Percentiles rank a stretch among this genome's conserved stretches.
These are phyloP conservation scores for Choloepus hoffmanni DNA, from an alignment of 2,113 vertebrate genomes.

Conservation along the genomic window DNA sequence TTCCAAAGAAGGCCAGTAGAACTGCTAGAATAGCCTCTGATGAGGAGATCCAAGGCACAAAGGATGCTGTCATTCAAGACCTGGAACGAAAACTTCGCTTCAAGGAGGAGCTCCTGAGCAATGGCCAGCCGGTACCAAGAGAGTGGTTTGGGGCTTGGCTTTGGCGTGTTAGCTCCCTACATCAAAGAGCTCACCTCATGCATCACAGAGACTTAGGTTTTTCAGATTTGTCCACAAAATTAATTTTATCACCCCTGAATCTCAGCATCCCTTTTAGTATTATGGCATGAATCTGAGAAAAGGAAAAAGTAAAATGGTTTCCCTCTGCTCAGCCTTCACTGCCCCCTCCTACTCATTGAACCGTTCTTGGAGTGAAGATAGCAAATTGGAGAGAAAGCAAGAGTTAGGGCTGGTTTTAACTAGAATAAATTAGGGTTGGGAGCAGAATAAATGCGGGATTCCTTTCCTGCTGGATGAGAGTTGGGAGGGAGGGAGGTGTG, in stretches of 20 bases:
- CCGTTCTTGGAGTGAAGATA: neutral
- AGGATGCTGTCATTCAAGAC: conserved; percentile 98
- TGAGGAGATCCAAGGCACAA: conserved; percentile 98
- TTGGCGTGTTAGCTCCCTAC: neutral
- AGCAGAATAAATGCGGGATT: neutral
- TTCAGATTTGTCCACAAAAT: neutral
- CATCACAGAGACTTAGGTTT: neutral
- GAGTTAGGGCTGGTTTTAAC: neutral
- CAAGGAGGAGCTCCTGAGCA: conserved; percentile 97
- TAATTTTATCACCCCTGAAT: neutral
- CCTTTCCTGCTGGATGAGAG: too few relatives aligned
- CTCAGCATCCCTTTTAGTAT: neutral
- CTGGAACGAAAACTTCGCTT: conserved; percentile 98
- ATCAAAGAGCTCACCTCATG: neutral
- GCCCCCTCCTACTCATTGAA: neutral
- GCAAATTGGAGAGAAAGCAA: neutral
- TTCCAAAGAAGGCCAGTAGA: conserved; percentile 92
- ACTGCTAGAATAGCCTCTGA: conserved; percentile 93
- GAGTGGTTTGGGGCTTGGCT: accelerated
- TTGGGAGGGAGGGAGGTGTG: neutral
- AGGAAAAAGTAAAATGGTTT: neutral
- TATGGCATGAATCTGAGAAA: neutral
- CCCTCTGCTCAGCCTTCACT: too few relatives aligned
- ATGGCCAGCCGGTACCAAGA: conserved; percentile 92
- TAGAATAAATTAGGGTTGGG: neutral